phyloP scores from a whole-genome alignment of 2,888 invertebrate species.

The Pterostichus madidus region DNA sequence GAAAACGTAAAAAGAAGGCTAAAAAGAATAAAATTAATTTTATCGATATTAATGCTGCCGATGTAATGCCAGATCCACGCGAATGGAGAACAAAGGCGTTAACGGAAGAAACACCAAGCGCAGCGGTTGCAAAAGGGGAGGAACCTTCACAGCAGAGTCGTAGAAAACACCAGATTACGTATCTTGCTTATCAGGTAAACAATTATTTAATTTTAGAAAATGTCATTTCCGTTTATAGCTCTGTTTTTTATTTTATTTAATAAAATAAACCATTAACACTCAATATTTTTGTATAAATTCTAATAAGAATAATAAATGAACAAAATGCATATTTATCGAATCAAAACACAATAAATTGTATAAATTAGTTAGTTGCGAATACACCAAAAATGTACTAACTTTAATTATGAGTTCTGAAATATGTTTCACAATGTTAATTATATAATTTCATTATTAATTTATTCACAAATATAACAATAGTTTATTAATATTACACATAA shows the following conservation, averaged over 20 bases:
- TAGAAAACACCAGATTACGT: constrained; percentile 97
- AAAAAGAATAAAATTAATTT: constrained; percentile 85
- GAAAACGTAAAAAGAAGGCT: constrained; percentile 82
- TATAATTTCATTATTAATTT: constrained; percentile 15
- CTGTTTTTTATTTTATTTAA: too few species aligned
- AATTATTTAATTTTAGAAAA: constrained; percentile 3
- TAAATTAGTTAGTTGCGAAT: too few species aligned
- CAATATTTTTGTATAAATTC: too few species aligned
- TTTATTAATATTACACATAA: constrained; percentile 21
- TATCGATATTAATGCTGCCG: constrained; percentile 90
- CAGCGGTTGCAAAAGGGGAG: constrained; percentile 78
- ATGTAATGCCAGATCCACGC: constrained; percentile 88
- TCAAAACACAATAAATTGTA: too few species aligned
- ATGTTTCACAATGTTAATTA: not conserved
- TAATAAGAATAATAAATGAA: too few species aligned
- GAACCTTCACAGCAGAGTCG: constrained; percentile 81
- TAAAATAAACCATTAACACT: too few species aligned
- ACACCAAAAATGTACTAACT: too few species aligned
- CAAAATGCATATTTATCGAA: too few species aligned
- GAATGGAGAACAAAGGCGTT: constrained; percentile 90
- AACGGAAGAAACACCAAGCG: constrained; percentile 80
- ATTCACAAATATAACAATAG: not conserved
- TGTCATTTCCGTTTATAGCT: too few species aligned
- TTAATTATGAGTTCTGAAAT: too few species aligned
- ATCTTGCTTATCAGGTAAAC: constrained; percentile 89